Evolutionary conservation across 23 tunicate genomes (phyloP).

Genomic region (Styela plicata): DNA sequence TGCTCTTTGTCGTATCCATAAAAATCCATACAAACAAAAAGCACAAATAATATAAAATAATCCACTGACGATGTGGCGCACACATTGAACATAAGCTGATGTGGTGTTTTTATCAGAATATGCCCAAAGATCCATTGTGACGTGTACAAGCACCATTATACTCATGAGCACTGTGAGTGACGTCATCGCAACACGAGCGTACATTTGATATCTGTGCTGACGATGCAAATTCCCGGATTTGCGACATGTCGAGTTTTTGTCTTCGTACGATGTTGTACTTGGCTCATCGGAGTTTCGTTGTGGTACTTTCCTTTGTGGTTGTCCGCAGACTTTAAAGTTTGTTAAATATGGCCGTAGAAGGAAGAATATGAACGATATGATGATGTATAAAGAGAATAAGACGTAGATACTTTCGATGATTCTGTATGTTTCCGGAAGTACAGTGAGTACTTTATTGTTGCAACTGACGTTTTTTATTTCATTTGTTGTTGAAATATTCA

Average conservation of each 20-base stretch:
- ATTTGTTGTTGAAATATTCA: neutral
- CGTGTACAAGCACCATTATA: constrained; percentile 6
- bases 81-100: constrained; percentile 8
- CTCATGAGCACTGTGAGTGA: constrained; percentile 16
- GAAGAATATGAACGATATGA: neutral
- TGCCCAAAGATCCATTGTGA: constrained; percentile 30
- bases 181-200: neutral
- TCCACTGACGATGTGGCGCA: constrained; percentile 26
- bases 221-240: neutral
- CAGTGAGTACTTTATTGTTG: neutral
- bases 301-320: neutral
- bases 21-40: constrained; percentile 6
- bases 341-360: neutral
- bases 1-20: constrained; percentile 31
- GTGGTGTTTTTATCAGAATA: neutral
- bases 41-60: constrained; percentile 4
- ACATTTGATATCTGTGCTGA: neutral
- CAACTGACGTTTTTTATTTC: neutral
- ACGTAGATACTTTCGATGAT: neutral
- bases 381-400: neutral
- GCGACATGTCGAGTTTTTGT: neutral
- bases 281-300: neutral
- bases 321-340: neutral
- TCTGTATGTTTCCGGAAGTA: neutral
- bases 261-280: neutral